phyloP scores from a whole-genome alignment of 2,888 invertebrate genomes.

The Rhingia campestris region DNA sequence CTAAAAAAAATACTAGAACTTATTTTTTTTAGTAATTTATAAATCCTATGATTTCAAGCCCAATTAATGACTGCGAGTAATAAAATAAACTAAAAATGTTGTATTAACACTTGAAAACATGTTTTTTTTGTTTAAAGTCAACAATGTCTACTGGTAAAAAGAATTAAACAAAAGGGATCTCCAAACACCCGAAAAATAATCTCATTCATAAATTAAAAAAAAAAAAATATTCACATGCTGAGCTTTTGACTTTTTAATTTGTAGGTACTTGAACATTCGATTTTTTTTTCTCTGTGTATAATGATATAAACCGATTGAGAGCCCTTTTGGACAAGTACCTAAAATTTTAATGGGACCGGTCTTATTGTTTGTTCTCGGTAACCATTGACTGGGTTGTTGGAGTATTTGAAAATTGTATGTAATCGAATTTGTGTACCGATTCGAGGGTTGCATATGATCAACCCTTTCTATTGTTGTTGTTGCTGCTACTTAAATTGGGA shows the following conservation, averaged over 20 bases:
- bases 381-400: background rate
- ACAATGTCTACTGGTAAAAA: too few relatives aligned
- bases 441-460: conserved; percentile 34
- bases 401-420: background rate
- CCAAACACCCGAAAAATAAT: too few relatives aligned
- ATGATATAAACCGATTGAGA: conserved; percentile 12
- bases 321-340: background rate
- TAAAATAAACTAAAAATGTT: too few relatives aligned
- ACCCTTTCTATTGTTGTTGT: conserved; percentile 11
- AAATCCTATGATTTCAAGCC: background rate
- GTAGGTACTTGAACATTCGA: background rate
- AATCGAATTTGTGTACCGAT: conserved; percentile 26
- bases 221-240: too few relatives aligned
- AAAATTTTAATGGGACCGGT: background rate
- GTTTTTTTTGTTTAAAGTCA: too few relatives aligned
- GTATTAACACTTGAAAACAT: too few relatives aligned
- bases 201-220: too few relatives aligned
- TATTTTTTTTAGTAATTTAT: background rate
- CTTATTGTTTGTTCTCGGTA: conserved; percentile 8
- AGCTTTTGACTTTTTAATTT: background rate
- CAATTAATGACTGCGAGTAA: background rate
- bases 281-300: background rate
- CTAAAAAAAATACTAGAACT: background rate
- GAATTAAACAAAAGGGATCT: too few relatives aligned
- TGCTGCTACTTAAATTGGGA: background rate